Percentiles rank a stretch among this genome's conserved stretches.
Evolutionary conservation across 2,888 invertebrate species (phyloP).

Genomic region (Salpingus planirostris): DNA sequence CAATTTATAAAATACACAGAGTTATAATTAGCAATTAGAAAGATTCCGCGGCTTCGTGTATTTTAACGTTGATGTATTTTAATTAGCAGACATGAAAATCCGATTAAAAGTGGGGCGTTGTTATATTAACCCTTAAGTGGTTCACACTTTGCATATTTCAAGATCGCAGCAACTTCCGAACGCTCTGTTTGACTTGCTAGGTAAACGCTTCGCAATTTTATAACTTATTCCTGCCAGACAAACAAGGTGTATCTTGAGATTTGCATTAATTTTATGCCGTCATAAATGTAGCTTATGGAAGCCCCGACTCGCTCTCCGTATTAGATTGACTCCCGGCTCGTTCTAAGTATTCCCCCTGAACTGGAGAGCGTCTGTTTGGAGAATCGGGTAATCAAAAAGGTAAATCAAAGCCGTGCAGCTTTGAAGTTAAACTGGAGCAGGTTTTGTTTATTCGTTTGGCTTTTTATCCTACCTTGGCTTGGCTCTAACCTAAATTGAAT

Average conservation of each 20-base stretch:
- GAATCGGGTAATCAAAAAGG: conserved; percentile 37
- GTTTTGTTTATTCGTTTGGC: conserved; percentile 35
- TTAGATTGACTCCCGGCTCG: conserved; percentile 18
- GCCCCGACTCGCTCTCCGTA: conserved; percentile 8
- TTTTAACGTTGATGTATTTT: conserved; percentile 41
- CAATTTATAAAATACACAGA: conserved; percentile 45
- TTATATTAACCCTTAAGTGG: conserved; percentile 39
- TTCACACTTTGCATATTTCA: conserved; percentile 39
- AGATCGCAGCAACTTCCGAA: conserved; percentile 18
- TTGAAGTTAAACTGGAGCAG: conserved; percentile 30
- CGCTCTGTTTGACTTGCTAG: conserved; percentile 33
- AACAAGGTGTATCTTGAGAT: conserved; percentile 42
- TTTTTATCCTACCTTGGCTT: conserved; percentile 36
- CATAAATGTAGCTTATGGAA: conserved; percentile 38
- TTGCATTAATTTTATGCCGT: conserved; percentile 43
- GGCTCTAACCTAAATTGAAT: conserved; percentile 32
- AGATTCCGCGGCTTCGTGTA: conserved; percentile 35
- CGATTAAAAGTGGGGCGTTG: conserved; percentile 40
- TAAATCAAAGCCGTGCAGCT: conserved; percentile 35
- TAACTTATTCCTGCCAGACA: conserved; percentile 37
- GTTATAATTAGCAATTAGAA: conserved; percentile 44
- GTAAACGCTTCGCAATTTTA: conserved; percentile 38
- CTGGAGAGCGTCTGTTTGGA: conserved; percentile 22
- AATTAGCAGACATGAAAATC: conserved; percentile 42
- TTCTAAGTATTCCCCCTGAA: conserved; percentile 10